Base-by-base conservation (phyloP, 2,797 vertebrate species). In the Momotus momota region DNA sequence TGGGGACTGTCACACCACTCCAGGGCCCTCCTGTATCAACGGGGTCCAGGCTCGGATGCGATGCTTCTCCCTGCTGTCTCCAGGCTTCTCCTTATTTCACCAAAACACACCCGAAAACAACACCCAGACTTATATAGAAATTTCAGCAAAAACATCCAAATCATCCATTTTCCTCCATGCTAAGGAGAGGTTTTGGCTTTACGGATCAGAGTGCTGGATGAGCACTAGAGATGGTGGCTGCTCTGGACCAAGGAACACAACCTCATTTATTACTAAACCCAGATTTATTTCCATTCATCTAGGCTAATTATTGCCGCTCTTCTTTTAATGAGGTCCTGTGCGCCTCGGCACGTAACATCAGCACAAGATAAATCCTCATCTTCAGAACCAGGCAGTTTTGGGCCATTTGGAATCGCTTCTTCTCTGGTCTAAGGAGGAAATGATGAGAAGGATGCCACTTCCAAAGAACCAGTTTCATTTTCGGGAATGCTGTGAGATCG, bases 201-300 rank as follows among this genome's bases (percentile, higher is more conserved):
- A 20, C 14, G 12, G 12, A 60, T 48, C 54, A 1, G 0, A 17
- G 20, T 75, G 77, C 31, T 51, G 45, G 55, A 46, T 27, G 60
- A 93, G n/a, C 29, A 6, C 31, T 46, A 19, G 2, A 46, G 38
- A 60, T 12, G 41, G 48, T 35, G 26, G 43, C 45, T 86, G 49
- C 46, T 79, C 33, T 52, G 64, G 64, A 80, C 35, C 29, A 74
- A 84, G 78, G 60, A 93, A 77, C 49, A 27, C 60, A 67, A 54
- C 48, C 33, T 72, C 31, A 90, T 74, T 71, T 95, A 38, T 51
- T 69, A 84, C 16, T 80, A 77, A 89, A 89, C 43, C 4, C 38
- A 81, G 48, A 93, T 90, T 86, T 78, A 91, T 87, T 94, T 88
- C 81, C 49, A 80, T 89, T 90, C 51, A 81, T 72, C 86, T 61